Evolutionary conservation across 2,113 vertebrate species (phyloP), one percentile per base, ranked within the genome.

Genomic region (Lampris megalopsis): DNA sequence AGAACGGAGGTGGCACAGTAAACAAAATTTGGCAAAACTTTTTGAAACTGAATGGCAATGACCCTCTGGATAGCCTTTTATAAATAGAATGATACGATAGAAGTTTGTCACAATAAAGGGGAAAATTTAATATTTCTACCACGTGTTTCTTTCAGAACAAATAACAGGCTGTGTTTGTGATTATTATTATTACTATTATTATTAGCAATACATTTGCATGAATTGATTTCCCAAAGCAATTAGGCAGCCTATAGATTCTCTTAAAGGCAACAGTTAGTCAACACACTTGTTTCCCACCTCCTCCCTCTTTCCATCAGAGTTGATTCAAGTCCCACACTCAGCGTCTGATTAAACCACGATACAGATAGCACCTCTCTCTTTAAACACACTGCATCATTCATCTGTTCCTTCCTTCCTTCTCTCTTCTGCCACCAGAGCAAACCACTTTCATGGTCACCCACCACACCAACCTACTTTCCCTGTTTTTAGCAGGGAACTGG

Each of bases 341-440:
- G 11, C 9, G 2, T 61, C 9, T 62, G 10, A 75, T 35, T 49
- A 59, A 69, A 45, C 41, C 40, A 35, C 10, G 54, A 50, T 47
- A 50, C 36, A n/a, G 13, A 8, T 24, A 8, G 6, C 42, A 50
- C 10, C 37, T 52, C 40, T 53, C 42, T 37, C 5, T 42, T 6
- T 65, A n/a, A 63, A 13, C 8, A 58, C 10, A 56, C 48, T 3
- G 10, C 10, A 10, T 48, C 1, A 37, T 53, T 64, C 1, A 48
- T 13, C 7, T 58, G 48, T 35, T 48, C 13, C 57, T 24, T 67
- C 43, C n/a, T 38, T 50, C 47, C 48, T 10, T 41, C 42, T 58
- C 53, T 70, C 57, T 54, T 56, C 5, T 47, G 6, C 13, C 61
- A 3, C 40, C 24, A 36, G 68, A 35, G 63, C 9, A 71, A 58